phyloP scores from a whole-genome alignment of 1,140 invertebrate species.

The Cataglyphis hispanica region DNA sequence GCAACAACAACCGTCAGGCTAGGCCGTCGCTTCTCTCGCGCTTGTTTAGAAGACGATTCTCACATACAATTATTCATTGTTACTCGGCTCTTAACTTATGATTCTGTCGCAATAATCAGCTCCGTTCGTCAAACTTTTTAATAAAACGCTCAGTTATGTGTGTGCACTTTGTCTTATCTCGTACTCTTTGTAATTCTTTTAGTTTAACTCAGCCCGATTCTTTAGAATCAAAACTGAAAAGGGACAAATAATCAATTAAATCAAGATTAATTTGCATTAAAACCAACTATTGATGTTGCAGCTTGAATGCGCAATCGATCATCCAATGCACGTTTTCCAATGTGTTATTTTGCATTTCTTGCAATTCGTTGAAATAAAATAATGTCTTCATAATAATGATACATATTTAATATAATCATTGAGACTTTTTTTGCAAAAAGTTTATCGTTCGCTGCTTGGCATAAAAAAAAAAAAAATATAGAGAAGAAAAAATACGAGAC shows the following conservation, averaged over 20 bases:
- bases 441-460: background rate
- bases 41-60: constrained; percentile 5
- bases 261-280: background rate
- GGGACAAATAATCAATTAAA: background rate
- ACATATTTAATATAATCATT: background rate
- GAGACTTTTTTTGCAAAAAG: background rate
- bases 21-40: constrained; percentile 42
- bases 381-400: background rate
- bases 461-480: background rate
- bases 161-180: background rate
- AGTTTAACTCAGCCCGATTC: constrained; percentile 6
- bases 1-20: constrained; percentile 81
- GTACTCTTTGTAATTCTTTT: background rate
- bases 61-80: constrained; percentile 1
- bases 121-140: background rate
- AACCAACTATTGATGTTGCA: background rate
- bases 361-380: background rate
- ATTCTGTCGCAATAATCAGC: constrained; percentile 8
- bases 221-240: constrained; percentile 13
- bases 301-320: constrained; percentile 22
- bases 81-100: background rate
- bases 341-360: background rate
- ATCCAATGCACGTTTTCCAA: constrained; percentile 34
- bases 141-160: background rate
- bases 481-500: background rate